Base-by-base conservation (phyloP, 2,113 vertebrate genomes). In the Odobenus rosmarus region DNA sequence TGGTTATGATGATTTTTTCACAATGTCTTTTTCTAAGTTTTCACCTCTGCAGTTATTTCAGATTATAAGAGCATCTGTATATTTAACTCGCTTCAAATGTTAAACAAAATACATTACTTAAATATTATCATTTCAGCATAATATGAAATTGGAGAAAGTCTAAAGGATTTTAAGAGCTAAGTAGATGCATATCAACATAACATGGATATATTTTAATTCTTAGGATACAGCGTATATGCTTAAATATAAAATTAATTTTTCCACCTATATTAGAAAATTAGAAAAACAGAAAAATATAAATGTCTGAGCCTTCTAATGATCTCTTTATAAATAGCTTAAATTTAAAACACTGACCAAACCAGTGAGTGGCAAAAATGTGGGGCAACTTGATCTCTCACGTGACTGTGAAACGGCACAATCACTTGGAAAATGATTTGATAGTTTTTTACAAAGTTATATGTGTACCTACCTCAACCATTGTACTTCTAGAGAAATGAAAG, bases 71-170 rank as follows among this genome's bases (percentile, higher is more conserved):
- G 2, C 18, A 82, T 62, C 39, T 76, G 46, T 62, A n/a, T 82
- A 49, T n/a, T 76, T 93, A 24, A n/a, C 10, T 85, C 9, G 61
- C 42, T 81, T 81, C 14, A 82, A 93, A 57, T 62, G 15, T 67
- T 83, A 74, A 86, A 82, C 33, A n/a, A 93, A 93, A 93, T 77
- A 36, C 33, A 81, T 53, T 76, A 74, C 49, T 90, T 49, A 28
- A 36, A 62, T 57, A 95, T 80, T 67, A 33, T 49, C 10, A 71
- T 72, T 88, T 79, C 11, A 55, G 6, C 55, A 82, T 85, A 90
- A 69, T 53, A 62, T 93, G 53, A 95, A 93, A 36, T 55, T 90
- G 24, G 16, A 71, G 5, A 82, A 87, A 95, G 21, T 36, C 53
- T 26, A 88, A 74, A 64, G 7, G 14, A 24, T 39, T 79, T 1